Conservation (phyloP, 2,113 vertebrate species). For the Gopherus evgoodei region DNA sequence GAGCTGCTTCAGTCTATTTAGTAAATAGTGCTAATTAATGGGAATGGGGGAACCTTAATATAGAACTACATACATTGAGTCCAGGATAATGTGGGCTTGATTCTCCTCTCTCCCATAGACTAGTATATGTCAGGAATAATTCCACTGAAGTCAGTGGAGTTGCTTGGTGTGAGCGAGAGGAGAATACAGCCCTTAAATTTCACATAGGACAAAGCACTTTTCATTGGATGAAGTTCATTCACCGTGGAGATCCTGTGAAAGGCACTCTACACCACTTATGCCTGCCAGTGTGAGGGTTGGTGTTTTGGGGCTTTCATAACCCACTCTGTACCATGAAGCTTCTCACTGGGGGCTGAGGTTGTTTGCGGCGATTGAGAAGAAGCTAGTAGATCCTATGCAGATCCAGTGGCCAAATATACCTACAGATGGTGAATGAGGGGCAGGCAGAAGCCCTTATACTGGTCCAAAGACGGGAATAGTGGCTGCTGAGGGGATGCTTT, state of each 20-base stretch:
- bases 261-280: not conserved
- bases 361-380: not conserved
- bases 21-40: conserved; percentile 1
- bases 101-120: not conserved
- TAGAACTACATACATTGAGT: not conserved
- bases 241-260: not conserved
- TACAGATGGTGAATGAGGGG: not conserved
- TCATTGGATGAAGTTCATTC: not conserved
- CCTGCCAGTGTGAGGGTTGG: fast-evolving
- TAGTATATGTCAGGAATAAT: not conserved
- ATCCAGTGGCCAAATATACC: not conserved
- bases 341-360: fast-evolving
- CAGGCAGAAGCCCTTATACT: not conserved
- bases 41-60: not conserved
- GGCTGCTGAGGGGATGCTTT: not conserved
- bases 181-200: not conserved
- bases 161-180: not conserved
- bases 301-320: not conserved
- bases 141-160: not conserved
- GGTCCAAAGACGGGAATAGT: not conserved
- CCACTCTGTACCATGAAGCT: not conserved
- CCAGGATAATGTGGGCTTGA: not conserved
- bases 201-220: not conserved
- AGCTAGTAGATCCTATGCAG: not conserved
- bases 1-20: not conserved